Evolutionary conservation across 2,888 invertebrate genomes (phyloP).

Genomic region (Rotaria magnacalcarata): DNA sequence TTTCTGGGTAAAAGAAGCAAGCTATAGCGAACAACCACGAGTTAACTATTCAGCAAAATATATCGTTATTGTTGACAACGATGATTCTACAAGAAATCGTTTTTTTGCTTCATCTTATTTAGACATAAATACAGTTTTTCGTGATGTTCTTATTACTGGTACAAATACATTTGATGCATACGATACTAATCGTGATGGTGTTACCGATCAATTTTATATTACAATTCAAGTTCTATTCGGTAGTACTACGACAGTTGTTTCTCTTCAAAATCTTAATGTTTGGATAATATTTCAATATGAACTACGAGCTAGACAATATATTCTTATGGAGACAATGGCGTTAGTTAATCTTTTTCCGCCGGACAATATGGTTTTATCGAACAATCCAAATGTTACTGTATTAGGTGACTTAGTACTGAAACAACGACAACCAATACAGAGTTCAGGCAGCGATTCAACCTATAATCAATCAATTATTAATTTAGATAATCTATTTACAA

Average conservation of each 20-base stretch:
- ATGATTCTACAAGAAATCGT: too few species aligned
- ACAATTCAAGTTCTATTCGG: background rate
- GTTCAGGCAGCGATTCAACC: background rate
- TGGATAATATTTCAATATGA: conserved; percentile 11
- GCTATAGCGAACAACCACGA: conserved; percentile 71
- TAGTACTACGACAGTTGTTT: background rate
- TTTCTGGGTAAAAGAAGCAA: conserved; percentile 70
- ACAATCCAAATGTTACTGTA: background rate
- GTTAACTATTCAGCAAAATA: conserved; percentile 66
- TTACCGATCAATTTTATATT: background rate
- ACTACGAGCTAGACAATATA: background rate
- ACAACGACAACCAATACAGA: conserved; percentile 17
- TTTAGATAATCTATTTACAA: background rate
- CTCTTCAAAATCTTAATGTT: background rate
- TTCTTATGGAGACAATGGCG: background rate
- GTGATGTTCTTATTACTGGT: background rate
- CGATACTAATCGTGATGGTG: background rate
- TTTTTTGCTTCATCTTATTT: background rate
- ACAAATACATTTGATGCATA: background rate
- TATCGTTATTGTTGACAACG: background rate
- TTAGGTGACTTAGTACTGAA: background rate
- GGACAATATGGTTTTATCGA: background rate
- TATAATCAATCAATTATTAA: background rate
- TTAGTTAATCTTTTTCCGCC: background rate
- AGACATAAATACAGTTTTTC: background rate